Base-by-base conservation (phyloP, 37 sponge, comb jelly and placozoan genomes). In the Geodia barretti region DNA sequence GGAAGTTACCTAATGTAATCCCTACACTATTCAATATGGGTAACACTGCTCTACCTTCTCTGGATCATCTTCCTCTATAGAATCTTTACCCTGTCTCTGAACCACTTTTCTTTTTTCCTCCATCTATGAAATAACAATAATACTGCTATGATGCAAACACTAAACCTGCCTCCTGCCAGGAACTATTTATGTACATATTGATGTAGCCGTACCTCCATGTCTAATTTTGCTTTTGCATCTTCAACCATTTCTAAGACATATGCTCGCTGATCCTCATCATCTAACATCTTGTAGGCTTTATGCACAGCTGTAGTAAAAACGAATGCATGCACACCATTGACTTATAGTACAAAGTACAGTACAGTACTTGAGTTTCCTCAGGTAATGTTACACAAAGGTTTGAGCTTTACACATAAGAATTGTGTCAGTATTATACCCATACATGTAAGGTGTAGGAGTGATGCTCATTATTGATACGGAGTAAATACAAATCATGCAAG, bases 31-130 rank as follows among this genome's bases (percentile, higher is more conserved):
- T 4, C 74, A 40, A 26, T 61, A 9, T 9, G 31, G n/a, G n/a
- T n/a, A n/a, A n/a, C n/a, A n/a, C n/a, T n/a, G n/a, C n/a, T 71
- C 20, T 21, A 92, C 93, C 82, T 70, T 79, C n/a, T 78, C 86
- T 24, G 93, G 92, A 78, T 95, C 91, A 47, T 96, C 91, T 41
- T 96, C 97, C 42, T 96, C 97, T 41, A 90, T 87, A 11, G 35
- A 69, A 23, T 72, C 75, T 38, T 78, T 89, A 4, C 94, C 90
- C 62, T 89, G 58, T 43, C 86, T 91, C 81, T 93, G 93, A 5
- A 92, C 92, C 60, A 70, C 65, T 75, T 83, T 88, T 42, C 94
- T 86, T 73, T 95, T 92, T 68, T 98, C 94, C 71, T 88, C 76
- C 73, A 98, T 64, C 95, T 90, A 65, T 73, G 25, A 58, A 64